Evolutionary conservation across 2,797 vertebrate species (phyloP).

Genomic region (Poeciliopsis presidionis): DNA sequence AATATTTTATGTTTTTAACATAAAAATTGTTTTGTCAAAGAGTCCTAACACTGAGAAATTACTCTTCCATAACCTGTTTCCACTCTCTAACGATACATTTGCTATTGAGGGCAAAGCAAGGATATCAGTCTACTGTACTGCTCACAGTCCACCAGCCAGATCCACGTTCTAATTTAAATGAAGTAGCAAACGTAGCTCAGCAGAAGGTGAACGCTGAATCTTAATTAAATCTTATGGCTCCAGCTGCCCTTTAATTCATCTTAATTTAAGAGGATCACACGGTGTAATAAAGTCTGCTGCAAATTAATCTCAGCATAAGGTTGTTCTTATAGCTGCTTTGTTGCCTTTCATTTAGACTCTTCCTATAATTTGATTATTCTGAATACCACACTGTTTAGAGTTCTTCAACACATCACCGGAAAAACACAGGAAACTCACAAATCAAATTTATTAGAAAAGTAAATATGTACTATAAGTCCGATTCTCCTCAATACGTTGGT

Average conservation of each 20-base stretch:
- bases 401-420: neutral
- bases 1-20: neutral
- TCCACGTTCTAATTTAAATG: conserved; percentile 69
- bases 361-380: conserved; percentile 30
- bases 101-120: conserved; percentile 65
- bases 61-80: neutral
- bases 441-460: neutral
- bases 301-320: conserved; percentile 52
- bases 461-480: neutral
- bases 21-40: neutral
- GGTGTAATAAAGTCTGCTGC: conserved; percentile 55
- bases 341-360: conserved; percentile 30
- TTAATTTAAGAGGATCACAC: conserved; percentile 69
- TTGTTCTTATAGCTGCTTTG: conserved; percentile 15
- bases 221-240: conserved; percentile 74
- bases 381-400: neutral
- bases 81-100: neutral
- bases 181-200: conserved; percentile 70
- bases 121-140: conserved; percentile 60
- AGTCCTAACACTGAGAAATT: neutral
- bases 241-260: conserved; percentile 75
- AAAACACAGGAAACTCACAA: neutral
- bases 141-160: conserved; percentile 55
- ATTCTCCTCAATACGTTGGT: neutral
- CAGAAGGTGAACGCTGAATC: conserved; percentile 75